Conservation (phyloP, 2,888 invertebrate species). For the Drosophila neoperkinsi region DNA sequence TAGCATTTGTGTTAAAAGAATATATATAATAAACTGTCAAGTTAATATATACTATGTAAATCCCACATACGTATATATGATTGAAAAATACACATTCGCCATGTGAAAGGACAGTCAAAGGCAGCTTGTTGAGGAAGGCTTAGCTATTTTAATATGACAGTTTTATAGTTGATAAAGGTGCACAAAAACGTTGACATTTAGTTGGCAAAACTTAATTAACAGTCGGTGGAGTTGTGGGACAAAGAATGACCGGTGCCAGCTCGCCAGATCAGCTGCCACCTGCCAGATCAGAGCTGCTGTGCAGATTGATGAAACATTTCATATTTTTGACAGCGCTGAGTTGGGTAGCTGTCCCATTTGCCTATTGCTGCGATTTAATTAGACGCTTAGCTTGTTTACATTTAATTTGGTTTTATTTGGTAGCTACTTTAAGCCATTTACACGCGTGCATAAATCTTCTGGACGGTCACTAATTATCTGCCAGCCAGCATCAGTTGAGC, state of each 20-base stretch:
- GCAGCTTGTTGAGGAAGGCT: constrained; percentile 31
- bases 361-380: constrained; percentile 64
- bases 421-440: constrained; percentile 74
- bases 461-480: constrained; percentile 74
- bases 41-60: background rate
- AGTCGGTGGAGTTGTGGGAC: constrained; percentile 8
- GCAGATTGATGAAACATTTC: constrained; percentile 70
- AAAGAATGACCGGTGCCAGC: constrained; percentile 12
- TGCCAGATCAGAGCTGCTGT: constrained; percentile 3
- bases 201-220: constrained; percentile 71
- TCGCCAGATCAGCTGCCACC: background rate
- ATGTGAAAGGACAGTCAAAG: background rate
- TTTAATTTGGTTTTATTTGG: constrained; percentile 71
- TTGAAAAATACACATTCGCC: constrained; percentile 28
- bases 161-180: constrained; percentile 66
- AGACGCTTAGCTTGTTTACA: constrained; percentile 72
- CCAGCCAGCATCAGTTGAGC: constrained; percentile 68
- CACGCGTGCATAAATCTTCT: constrained; percentile 76
- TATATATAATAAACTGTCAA: constrained; percentile 6
- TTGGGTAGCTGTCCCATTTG: constrained; percentile 39
- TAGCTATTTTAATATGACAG: constrained; percentile 56
- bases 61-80: constrained; percentile 1
- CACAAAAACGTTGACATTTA: constrained; percentile 36
- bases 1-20: constrained; percentile 2
- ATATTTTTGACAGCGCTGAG: constrained; percentile 62